Base-by-base conservation (phyloP, 2,113 vertebrate species). In the Ptilorrhoa leucosticta region DNA sequence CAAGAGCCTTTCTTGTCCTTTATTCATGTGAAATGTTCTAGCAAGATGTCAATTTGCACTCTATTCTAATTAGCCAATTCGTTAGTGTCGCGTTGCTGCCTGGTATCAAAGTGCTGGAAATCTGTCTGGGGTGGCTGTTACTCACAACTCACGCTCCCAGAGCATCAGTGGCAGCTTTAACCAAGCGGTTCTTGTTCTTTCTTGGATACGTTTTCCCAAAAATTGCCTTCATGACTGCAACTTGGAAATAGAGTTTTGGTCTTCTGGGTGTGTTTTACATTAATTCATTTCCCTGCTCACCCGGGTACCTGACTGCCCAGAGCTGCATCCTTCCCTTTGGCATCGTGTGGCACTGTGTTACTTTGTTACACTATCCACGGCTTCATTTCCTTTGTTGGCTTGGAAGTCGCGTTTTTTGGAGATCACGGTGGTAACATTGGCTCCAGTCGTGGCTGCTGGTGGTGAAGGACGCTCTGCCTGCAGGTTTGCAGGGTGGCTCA, bases 331-430 rank as follows among this genome's bases (percentile, higher is more conserved):
- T 47, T 37, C 33, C 24, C 28, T 13, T 22, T 1, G 31, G 11
- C 56, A 8, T 24, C 8, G 0, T 2, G 15, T 2, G 3, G 30
- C 35, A 20, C 60, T 42, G 21, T 21, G 15, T 37, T 14, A 2
- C 57, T 51, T 2, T 8, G 57, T 10, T n/a, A 21, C 23, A 4
- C 1, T 6, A 6, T 0, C 2, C 7, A 0, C 2, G 7, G 0
- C 14, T 60, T 58, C 50, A 6, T 76, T 54, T 22, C 10, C 39
- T 1, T 39, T 39, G 24, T 63, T 10, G 1, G 4, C 23, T 16
- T 3, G 14, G 31, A 47, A n/a, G 18, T 3, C 7, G 23, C 12
- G 17, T 26, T 17, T 9, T 37, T 40, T 44, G 35, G 60, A 45
- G 39, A n/a, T 33, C 3, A 0, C 4, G 2, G 23, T 20, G 16